Conservation (phyloP, 2,113 vertebrate genomes). For the Scalopus aquaticus region DNA sequence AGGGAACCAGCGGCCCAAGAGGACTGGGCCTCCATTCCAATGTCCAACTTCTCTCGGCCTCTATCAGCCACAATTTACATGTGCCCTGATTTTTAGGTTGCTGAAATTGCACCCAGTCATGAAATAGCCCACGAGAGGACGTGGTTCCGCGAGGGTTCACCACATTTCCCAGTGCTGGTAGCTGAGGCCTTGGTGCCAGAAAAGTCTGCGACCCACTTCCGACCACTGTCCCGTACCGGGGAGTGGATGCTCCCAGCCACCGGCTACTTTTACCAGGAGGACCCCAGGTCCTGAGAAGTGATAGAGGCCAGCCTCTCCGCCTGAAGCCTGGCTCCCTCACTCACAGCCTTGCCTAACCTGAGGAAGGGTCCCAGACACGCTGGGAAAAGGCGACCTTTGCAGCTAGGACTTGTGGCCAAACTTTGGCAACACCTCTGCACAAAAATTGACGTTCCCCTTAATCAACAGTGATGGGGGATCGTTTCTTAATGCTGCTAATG, state of each 20-base stretch:
- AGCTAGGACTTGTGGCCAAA: background rate
- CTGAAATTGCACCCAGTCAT: background rate
- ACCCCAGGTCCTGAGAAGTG: fast-evolving
- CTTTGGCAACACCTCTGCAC: background rate
- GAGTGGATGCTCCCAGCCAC: background rate
- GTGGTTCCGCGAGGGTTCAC: background rate
- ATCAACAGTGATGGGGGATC: background rate
- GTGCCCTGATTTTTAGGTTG: background rate
- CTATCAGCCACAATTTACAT: fast-evolving
- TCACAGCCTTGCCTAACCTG: fast-evolving
- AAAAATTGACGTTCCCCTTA: constrained; percentile 12
- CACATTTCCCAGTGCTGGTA: background rate
- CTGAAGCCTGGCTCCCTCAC: background rate
- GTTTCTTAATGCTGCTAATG: background rate
- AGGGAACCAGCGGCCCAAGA: background rate
- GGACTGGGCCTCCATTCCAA: background rate
- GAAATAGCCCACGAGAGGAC: fast-evolving
- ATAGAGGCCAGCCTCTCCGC: fast-evolving
- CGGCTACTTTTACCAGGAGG: background rate
- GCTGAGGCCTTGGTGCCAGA: background rate
- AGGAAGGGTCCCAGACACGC: background rate
- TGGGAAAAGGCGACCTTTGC: background rate
- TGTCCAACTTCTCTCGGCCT: background rate
- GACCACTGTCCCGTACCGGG: fast-evolving
- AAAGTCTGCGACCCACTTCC: background rate